These are phyloP conservation scores for Xiphias gladius DNA, from an alignment of 2,113 vertebrate species.

Conservation along the genomic window DNA sequence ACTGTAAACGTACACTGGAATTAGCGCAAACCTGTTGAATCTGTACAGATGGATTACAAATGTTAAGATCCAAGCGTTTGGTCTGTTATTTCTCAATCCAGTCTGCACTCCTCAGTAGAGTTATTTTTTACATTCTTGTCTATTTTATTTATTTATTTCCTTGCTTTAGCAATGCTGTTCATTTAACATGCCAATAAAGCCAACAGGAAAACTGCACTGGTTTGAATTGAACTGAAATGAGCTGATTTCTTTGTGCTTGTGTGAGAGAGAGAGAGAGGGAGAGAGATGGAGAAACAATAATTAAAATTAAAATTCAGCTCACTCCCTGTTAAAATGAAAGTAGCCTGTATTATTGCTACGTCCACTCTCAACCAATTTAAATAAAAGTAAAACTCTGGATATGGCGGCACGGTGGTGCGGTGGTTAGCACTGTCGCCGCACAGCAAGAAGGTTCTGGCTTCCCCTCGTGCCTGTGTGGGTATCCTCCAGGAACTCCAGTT, in stretches of 20 bases:
- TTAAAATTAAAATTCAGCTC: slow-evolving; percentile 27
- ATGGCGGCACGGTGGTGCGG: not conserved
- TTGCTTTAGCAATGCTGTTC: not conserved
- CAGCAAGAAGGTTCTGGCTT: no score
- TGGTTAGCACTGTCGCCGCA: no score
- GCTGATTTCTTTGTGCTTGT: not conserved
- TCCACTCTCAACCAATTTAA: slow-evolving; percentile 12
- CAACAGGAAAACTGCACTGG: not conserved
- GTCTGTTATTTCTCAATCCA: not conserved
- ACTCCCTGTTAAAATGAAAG: slow-evolving; percentile 5
- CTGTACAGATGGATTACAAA: not conserved
- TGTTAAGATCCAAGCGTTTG: not conserved
- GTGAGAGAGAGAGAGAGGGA: not conserved
- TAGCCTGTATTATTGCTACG: slow-evolving; percentile 13
- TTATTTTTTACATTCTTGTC: not conserved
- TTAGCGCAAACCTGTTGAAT: not conserved
- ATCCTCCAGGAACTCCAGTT: not conserved
- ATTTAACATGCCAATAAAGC: not conserved
- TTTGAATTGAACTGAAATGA: not conserved
- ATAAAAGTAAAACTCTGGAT: slow-evolving; percentile 16
- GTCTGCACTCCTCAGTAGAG: not conserved
- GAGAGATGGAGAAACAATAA: not conserved
- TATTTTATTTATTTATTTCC: not conserved
- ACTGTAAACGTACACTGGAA: not conserved
- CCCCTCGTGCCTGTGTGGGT: not conserved